These are phyloP conservation scores for Melanerpes aurifrons DNA, from an alignment of 2,113 vertebrate genomes.

Conservation along the genomic window DNA sequence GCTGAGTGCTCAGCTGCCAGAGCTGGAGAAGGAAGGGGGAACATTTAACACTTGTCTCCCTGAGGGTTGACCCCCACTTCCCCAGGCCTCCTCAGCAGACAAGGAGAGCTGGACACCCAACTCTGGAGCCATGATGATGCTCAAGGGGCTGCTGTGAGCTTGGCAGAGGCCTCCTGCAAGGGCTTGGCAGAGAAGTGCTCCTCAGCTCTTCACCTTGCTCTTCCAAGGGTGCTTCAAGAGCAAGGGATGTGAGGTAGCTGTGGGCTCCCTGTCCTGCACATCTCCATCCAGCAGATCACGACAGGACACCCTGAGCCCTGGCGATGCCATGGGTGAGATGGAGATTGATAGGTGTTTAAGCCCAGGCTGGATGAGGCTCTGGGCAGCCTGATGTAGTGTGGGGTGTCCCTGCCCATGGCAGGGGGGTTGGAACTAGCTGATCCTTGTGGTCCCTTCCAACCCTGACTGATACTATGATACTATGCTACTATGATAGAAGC, in stretches of 20 bases:
- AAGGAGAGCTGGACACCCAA: background rate
- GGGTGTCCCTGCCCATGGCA: too few species aligned
- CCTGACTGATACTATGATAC: too few species aligned
- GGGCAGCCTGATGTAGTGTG: too few species aligned
- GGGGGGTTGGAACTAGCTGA: too few species aligned
- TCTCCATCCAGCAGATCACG: background rate
- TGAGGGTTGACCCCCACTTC: background rate
- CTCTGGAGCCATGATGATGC: background rate
- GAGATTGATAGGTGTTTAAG: background rate
- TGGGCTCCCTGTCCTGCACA: background rate
- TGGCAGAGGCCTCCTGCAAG: accelerated
- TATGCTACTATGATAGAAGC: too few species aligned
- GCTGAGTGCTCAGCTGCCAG: background rate
- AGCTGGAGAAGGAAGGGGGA: background rate
- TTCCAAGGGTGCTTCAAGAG: background rate
- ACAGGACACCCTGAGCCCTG: background rate
- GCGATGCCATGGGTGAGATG: background rate
- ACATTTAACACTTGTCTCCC: background rate
- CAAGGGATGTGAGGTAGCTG: accelerated
- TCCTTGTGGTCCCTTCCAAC: too few species aligned
- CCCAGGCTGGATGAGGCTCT: too few species aligned
- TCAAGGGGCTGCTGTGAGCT: background rate
- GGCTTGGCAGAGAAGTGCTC: accelerated
- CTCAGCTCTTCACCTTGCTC: background rate
- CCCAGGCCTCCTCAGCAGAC: background rate